These are phyloP conservation scores for Ceratotherium simum DNA, from an alignment of 2,113 vertebrate genomes.

Conservation along the genomic window DNA sequence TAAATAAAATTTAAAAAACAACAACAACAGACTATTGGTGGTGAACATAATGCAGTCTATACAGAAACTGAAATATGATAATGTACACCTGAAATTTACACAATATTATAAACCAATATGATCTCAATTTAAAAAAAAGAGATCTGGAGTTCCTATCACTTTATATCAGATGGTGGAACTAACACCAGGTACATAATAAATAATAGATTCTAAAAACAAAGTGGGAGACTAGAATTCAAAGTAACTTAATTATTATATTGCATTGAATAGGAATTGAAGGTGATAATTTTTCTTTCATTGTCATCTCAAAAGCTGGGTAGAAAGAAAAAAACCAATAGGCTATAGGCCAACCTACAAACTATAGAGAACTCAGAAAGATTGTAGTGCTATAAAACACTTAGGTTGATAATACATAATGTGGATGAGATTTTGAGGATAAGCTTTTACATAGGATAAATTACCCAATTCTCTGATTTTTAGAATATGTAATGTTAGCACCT, in stretches of 20 bases:
- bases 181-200: neutral
- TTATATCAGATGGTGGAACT: neutral
- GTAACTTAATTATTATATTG: neutral
- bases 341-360: neutral
- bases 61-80: too few species aligned
- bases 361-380: neutral
- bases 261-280: neutral
- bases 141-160: neutral
- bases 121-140: too few species aligned
- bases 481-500: neutral
- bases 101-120: too few species aligned
- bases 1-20: too few species aligned
- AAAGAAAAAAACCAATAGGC: neutral
- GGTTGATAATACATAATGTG: neutral
- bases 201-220: constrained; percentile 42
- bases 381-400: neutral
- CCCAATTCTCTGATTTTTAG: constrained; percentile 22
- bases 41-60: too few species aligned
- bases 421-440: neutral
- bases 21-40: too few species aligned
- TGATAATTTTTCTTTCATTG: constrained; percentile 8
- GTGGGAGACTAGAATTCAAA: neutral
- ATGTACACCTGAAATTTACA: too few species aligned
- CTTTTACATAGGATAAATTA: constrained; percentile 45
- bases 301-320: constrained; percentile 42